Conservation (phyloP, 2,797 vertebrate species). For the Coregonus suidteri region DNA sequence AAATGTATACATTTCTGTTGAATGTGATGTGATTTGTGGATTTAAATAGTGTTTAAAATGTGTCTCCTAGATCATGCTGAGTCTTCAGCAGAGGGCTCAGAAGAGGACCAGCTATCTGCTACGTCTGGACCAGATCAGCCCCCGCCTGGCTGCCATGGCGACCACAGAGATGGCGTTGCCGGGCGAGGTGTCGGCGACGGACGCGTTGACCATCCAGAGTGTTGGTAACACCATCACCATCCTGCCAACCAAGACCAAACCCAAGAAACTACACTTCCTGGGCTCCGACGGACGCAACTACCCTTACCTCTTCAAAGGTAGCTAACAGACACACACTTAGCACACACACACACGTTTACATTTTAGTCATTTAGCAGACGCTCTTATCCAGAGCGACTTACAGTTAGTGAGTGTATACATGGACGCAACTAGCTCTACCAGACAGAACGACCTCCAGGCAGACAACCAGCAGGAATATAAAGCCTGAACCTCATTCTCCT, state of each 20-base stretch:
- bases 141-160: conserved; percentile 88
- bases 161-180: conserved; percentile 95
- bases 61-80: conserved; percentile 88
- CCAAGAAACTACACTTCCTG: conserved; percentile 95
- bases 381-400: too few species aligned
- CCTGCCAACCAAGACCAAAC: conserved; percentile 97
- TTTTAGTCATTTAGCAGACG: too few species aligned
- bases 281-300: conserved; percentile 96
- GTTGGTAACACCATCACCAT: conserved; percentile 96
- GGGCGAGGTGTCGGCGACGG: conserved; percentile 91
- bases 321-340: too few species aligned
- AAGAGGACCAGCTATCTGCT: conserved; percentile 94
- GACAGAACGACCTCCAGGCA: neutral
- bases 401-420: too few species aligned
- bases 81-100: conserved; percentile 95
- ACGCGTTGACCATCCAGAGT: conserved; percentile 92
- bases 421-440: neutral
- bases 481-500: neutral
- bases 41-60: neutral
- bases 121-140: conserved; percentile 93
- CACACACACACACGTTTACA: too few species aligned
- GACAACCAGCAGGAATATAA: neutral
- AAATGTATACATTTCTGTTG: too few species aligned
- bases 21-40: too few species aligned
- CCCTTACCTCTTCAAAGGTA: conserved; percentile 79